phyloP scores from a whole-genome alignment of 2,888 invertebrate species.

The Cephus sareptanus region DNA sequence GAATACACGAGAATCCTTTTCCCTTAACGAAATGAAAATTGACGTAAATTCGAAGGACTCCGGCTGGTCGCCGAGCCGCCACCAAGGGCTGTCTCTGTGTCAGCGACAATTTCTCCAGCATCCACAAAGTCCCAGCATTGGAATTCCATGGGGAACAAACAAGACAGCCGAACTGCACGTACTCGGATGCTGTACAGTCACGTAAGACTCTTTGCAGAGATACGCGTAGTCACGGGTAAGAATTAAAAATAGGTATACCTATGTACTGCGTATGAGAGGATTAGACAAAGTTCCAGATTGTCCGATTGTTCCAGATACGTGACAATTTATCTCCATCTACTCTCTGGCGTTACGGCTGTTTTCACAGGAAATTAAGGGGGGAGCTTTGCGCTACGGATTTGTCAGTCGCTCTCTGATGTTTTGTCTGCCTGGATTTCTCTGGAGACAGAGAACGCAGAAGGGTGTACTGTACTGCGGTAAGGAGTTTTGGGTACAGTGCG shows the following conservation, averaged over 20 bases:
- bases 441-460: neutral
- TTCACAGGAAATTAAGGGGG: neutral
- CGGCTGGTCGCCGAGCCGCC: neutral
- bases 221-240: neutral
- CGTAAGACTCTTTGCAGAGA: neutral
- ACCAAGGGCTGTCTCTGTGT: neutral
- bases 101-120: neutral
- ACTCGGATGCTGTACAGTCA: neutral
- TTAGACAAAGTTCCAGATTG: neutral
- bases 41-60: conserved; percentile 28
- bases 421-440: neutral
- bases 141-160: neutral
- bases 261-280: neutral
- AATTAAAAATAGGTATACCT: too few species aligned
- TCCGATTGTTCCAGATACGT: neutral
- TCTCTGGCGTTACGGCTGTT: neutral
- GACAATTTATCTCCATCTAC: neutral
- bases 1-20: neutral
- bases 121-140: neutral
- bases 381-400: neutral
- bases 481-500: neutral
- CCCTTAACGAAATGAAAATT: conserved; percentile 35
- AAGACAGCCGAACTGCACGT: neutral
- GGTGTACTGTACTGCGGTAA: neutral
- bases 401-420: neutral